Base-by-base conservation (phyloP, 2,797 vertebrate genomes). In the Rhinatrema bivittatum region DNA sequence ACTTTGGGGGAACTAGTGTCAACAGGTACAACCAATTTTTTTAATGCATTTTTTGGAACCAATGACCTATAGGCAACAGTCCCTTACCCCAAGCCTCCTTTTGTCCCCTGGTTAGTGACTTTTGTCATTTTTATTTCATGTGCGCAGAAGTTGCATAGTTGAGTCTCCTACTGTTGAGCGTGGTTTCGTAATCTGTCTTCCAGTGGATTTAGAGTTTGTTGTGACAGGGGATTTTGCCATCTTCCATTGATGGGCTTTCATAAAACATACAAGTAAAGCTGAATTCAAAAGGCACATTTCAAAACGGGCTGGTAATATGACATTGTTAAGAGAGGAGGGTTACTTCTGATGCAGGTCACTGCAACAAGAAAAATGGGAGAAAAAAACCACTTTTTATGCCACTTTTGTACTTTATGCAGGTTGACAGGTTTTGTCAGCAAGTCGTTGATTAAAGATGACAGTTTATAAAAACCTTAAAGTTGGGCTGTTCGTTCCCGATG, bases 391-490 rank as follows among this genome's bases (percentile, higher is more conserved):
- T 3, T 46, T 35, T 49, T 39, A 39, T 65, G 39, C 24, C 21
- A 19, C 35, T 27, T 22, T 15, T 4, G 4, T 20, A 40, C 46
- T 68, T 73, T 60, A 47, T 52, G 42, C 53, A 50, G 42, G n/a
- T 39, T 67, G 67, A 66, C 66, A 73, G 36, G 39, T 50, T 35
- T 25, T 17, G 27, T n/a, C 47, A 42, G 7, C 50, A 49, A 60
- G 34, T 60, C 41, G 59, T 64, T 78, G 74, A 82, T 79, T 57
- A 60, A 43, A 56, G 60, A 49, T 68, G 72, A 77, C 70, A 70
- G 58, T 57, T 62, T 65, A 49, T 72, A 65, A 63, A 70, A 68
- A 76, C 74, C 57, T 58, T 56, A 51, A 53, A 72, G 53, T 72
- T 60, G 66, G 59, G 46, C 46, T 20, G 38, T 61, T 78, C 68